Conservation (phyloP, 1,140 invertebrate genomes). For the Megalonaias nervosa region DNA sequence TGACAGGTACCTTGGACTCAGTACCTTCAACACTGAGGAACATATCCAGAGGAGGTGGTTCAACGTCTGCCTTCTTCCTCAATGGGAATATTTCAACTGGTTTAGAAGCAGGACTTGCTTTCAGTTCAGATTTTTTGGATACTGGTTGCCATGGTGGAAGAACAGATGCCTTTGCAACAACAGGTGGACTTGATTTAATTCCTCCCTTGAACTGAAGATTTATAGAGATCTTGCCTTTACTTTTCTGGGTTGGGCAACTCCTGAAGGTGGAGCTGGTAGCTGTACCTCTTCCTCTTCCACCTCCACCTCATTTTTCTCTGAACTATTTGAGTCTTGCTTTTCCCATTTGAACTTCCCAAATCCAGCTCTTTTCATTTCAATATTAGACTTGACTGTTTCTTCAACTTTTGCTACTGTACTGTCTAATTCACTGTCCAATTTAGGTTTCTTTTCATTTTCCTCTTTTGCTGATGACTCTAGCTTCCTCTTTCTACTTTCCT, state of each 20-base stretch:
- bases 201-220: constrained; percentile 15
- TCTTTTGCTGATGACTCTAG: constrained; percentile 24
- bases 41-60: constrained; percentile 41
- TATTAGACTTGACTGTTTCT: too few relatives aligned
- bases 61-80: constrained; percentile 6
- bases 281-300: constrained; percentile 5
- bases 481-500: constrained; percentile 7
- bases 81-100: constrained; percentile 3
- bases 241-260: background rate
- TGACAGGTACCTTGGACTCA: constrained; percentile 36
- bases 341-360: background rate
- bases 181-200: constrained; percentile 15
- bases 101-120: constrained; percentile 1
- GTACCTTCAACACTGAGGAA: constrained; percentile 42
- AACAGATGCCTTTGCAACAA: constrained; percentile 31
- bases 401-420: constrained; percentile 1
- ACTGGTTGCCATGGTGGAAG: constrained; percentile 55
- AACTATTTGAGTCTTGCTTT: background rate
- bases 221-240: constrained; percentile 25
- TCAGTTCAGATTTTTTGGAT: constrained; percentile 34
- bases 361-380: constrained; percentile 2
- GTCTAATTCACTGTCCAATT: constrained; percentile 14
- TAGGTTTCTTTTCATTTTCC: constrained; percentile 26
- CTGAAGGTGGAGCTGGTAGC: background rate
- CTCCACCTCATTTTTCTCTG: background rate